These are phyloP conservation scores for Epizoanthus scotinus DNA, from an alignment of 92 coral and sea anemone species.

Conservation along the genomic window DNA sequence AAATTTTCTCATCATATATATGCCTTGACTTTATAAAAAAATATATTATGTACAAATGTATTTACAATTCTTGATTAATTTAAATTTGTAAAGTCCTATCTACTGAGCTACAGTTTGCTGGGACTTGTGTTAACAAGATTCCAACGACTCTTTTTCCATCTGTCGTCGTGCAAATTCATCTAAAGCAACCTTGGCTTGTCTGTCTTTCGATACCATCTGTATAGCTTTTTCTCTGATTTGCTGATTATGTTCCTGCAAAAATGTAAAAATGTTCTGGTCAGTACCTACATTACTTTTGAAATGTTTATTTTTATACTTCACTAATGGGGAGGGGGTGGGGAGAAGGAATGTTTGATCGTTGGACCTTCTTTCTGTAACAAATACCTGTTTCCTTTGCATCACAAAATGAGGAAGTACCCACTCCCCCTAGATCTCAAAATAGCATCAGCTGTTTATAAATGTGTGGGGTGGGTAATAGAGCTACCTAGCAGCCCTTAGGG, in stretches of 20 bases:
- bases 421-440: too few species aligned
- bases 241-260: constrained; percentile 74
- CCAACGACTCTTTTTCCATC: constrained; percentile 39
- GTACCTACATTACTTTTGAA: background rate
- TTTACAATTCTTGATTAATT: constrained; percentile 18
- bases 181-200: constrained; percentile 55
- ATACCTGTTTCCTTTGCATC: too few species aligned
- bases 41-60: constrained; percentile 9
- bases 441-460: too few species aligned
- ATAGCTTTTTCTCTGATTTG: constrained; percentile 85
- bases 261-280: background rate
- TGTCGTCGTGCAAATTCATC: constrained; percentile 78
- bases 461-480: too few species aligned
- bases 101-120: constrained; percentile 14
- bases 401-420: too few species aligned
- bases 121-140: constrained; percentile 16
- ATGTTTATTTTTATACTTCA: too few species aligned
- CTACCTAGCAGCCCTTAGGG: too few species aligned
- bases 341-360: too few species aligned
- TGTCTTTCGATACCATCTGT: constrained; percentile 62
- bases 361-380: too few species aligned
- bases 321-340: too few species aligned
- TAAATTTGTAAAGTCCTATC: constrained; percentile 34
- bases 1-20: too few species aligned
- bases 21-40: background rate